Base-by-base conservation (phyloP, 2,797 vertebrate genomes). In the Cuniculus paca region DNA sequence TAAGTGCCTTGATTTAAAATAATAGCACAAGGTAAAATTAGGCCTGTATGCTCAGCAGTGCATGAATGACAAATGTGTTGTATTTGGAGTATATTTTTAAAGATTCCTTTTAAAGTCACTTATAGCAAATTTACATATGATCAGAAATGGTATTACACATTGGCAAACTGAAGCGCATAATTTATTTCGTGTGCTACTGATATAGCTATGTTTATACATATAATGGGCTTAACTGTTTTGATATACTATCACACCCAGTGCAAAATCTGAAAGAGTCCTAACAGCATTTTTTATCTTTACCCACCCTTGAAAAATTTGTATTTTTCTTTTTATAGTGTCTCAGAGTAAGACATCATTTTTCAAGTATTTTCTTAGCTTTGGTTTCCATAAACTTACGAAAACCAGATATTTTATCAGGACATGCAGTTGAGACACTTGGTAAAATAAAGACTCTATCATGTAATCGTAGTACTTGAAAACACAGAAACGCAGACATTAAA, bases 1-100 rank as follows among this genome's bases (percentile, higher is more conserved):
- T 97, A 98, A 97, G 84, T 89, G 77, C 26, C 87, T 98, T 98
- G 82, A 98, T 98, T 98, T 98, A 97, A 98, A 98, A 97, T 96
- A 97, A 98, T 82, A 92, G 95, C 22, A 97, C 97, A 97, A 97
- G 89, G 80, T 93, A 96, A 98, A 98, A 98, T 97, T 97, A 97
- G 96, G 86, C 86, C 85, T 97, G 3, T 0, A 0, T 96, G 96
- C 77, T 98, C 97, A 97, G 83, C 95, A 95, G 89, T 39, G 80
- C 82, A 81, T 96, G 94, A 98, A 97, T 97, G 97, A 98, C 90
- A 98, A 97, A 98, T 96, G 90, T 98, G 61, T 95, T 97, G 83
- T 96, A 90, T 95, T 97, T 95, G 56, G 84, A 96, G 60, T 91
- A 26, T 96, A 97, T 98, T 98, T 98, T 96, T 97, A 97, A 98